A percentile compares a stretch with the other conserved stretches of the same genome.
Evolutionary conservation across 2,797 vertebrate genomes (phyloP).

Genomic region (Vipera latastei): DNA sequence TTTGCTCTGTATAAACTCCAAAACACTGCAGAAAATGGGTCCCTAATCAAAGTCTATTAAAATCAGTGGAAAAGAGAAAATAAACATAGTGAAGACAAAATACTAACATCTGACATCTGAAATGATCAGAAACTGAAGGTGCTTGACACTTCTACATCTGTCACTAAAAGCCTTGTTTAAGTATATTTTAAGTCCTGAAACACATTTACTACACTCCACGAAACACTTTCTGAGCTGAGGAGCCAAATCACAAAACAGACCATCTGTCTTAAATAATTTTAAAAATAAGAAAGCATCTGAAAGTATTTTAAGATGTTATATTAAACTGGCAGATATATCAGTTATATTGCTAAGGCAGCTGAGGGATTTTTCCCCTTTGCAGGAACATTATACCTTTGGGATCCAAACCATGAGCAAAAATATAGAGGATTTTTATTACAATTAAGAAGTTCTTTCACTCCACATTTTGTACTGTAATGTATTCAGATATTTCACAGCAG

Average conservation of each 20-base stretch:
- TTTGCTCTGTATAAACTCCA: conserved; percentile 46
- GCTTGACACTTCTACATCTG: background rate
- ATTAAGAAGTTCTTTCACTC: background rate
- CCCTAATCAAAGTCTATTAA: conserved; percentile 61
- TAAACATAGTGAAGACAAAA: conserved; percentile 43
- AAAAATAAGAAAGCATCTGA: conserved; percentile 3
- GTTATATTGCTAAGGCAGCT: background rate
- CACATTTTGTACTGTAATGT: background rate
- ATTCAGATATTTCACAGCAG: background rate
- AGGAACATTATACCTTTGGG: background rate
- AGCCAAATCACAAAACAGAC: conserved; percentile 2
- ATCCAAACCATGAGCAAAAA: background rate
- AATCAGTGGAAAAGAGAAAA: conserved; percentile 49
- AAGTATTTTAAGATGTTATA: background rate
- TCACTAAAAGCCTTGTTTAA: background rate
- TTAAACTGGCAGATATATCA: background rate
- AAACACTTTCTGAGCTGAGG: conserved; percentile 3
- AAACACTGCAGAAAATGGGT: conserved; percentile 42
- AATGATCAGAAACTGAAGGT: conserved; percentile 6
- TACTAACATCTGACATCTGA: conserved; percentile 8
- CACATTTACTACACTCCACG: background rate
- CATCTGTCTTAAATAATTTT: background rate
- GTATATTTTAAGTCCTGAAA: conserved; percentile 1
- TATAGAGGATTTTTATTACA: background rate
- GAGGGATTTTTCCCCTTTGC: background rate